These are phyloP conservation scores for Protodeltote pygarga DNA, from an alignment of 2,888 invertebrate species.

Conservation along the genomic window DNA sequence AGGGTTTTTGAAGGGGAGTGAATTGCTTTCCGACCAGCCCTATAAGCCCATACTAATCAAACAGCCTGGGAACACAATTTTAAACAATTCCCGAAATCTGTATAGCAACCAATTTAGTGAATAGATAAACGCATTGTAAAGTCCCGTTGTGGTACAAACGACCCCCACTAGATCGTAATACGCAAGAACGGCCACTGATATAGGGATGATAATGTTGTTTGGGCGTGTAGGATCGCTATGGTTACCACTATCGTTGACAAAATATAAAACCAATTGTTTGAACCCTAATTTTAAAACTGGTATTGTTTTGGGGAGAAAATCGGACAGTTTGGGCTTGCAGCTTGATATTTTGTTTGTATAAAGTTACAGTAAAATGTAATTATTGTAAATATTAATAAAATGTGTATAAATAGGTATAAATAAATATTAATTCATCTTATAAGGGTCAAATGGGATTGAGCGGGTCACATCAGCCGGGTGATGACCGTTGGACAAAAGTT, in stretches of 20 bases:
- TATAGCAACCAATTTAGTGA: conserved; percentile 73
- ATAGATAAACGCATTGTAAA: conserved; percentile 74
- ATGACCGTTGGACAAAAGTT: no score
- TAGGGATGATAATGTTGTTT: conserved; percentile 79
- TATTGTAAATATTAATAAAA: no score
- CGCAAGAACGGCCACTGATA: conserved; percentile 67
- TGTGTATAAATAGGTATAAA: no score
- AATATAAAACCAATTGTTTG: conserved; percentile 35
- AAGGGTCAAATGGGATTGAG: no score
- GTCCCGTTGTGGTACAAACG: conserved; percentile 57
- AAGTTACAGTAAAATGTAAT: no score
- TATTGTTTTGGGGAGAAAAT: conserved; percentile 14
- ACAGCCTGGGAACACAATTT: conserved; percentile 75
- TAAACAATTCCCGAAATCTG: conserved; percentile 78
- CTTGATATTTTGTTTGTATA: no score
- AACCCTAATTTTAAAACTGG: conserved; percentile 39
- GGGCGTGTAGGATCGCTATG: conserved; percentile 73
- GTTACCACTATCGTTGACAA: conserved; percentile 56
- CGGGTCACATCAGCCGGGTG: no score
- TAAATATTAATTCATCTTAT: no score
- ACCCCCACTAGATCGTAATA: conserved; percentile 57
- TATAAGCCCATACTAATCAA: conserved; percentile 55
- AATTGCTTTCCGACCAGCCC: conserved; percentile 61
- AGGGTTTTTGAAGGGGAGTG: conserved; percentile 63
- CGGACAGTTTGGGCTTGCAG: conserved; percentile 4